Evolutionary conservation across 2,888 invertebrate species (phyloP), one percentile per base, ranked within the genome.

Genomic region (Mythimna lalbum): DNA sequence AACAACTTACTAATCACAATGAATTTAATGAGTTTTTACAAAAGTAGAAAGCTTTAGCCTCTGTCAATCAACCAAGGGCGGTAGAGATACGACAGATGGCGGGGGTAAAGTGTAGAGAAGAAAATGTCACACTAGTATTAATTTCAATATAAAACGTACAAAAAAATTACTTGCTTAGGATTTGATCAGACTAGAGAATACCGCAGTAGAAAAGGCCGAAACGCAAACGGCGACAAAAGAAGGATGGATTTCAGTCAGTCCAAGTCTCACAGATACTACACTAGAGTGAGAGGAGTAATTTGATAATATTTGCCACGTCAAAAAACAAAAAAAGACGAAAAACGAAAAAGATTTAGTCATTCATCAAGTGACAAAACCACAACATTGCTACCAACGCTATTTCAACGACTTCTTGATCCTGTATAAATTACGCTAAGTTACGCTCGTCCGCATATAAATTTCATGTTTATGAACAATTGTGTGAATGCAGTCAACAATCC

Each of bases 391-490:
- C 52, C 14, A 67, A 19, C 9, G 6, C 17, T n/a, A 33, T 49
- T 36, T 56, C 7, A 36, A 21, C 23, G 23, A 21, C 19, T 56
- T 14, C 14, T 14, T 4, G 19, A 19, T 12, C 14, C 19, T 6
- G 47, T 23, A 55, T 36, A 55, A 27, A 69, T 56, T 69, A 68
- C 17, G n/a, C 21, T 36, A 14, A 49, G 36, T 43, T 36, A 36
- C 14, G 17, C 21, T 36, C 14, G 9, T 47, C 31, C 21, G 47
- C 19, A 60, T 27, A 33, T 36, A 23, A 57, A 50, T 27, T 52
- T 17, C 21, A 19, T 19, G 31, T 36, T 59, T 33, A 53, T 47
- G 27, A 78, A n/a, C 33, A 63, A 39, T 50, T 33, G 62, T 61
- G 64, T 36, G 50, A 61, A 52, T 53, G 47, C 27, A 55, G 47